phyloP scores from a whole-genome alignment of 2,888 invertebrate species.

The Uloborus plumipes region DNA sequence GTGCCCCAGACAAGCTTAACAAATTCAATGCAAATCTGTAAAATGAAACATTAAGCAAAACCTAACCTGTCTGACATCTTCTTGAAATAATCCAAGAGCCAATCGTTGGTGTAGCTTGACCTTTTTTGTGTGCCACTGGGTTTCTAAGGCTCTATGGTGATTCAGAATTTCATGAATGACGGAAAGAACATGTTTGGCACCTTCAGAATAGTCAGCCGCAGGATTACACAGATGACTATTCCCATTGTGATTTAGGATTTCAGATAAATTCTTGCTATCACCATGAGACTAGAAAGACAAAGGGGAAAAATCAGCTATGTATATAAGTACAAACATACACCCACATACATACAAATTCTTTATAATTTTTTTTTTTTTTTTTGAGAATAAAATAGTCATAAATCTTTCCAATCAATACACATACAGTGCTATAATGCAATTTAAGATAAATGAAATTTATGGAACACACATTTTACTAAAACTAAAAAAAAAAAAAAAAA shows the following conservation, averaged over 20 bases:
- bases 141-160: conserved; percentile 92
- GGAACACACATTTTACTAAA: no score
- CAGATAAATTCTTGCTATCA: conserved; percentile 73
- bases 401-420: no score
- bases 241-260: conserved; percentile 71
- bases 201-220: conserved; percentile 94
- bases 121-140: conserved; percentile 94
- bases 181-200: conserved; percentile 94
- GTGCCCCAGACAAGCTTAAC: not conserved
- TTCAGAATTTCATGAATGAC: conserved; percentile 97
- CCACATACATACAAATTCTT: no score
- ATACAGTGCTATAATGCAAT: no score
- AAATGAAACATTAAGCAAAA: not conserved
- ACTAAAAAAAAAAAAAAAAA: no score
- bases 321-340: no score
- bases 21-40: not conserved
- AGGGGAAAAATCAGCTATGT: no score
- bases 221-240: conserved; percentile 84
- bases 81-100: conserved; percentile 92
- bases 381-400: no score
- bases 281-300: conserved; percentile 71
- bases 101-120: conserved; percentile 94
- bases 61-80: conserved; percentile 92
- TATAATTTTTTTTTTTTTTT: no score
- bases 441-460: no score